Base-by-base conservation (phyloP, 2,888 invertebrate genomes). In the Drosophila meridiana region DNA sequence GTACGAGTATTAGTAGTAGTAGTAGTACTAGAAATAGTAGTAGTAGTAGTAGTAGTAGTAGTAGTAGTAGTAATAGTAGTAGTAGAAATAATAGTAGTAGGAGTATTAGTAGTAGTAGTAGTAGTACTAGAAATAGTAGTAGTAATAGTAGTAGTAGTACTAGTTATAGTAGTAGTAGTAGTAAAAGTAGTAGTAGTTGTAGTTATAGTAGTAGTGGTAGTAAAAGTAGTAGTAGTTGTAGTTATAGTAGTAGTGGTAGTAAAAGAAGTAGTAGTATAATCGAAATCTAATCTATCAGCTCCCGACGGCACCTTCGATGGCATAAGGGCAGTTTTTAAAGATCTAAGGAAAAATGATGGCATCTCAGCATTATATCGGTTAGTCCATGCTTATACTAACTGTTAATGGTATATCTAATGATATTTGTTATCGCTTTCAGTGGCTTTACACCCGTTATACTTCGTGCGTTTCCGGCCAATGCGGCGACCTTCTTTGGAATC, bases 381-480 rank as follows among this genome's bases (percentile, higher is more conserved):
- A 14, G 64, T 50, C 26, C 3, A 0, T 2, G 9, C 9, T 38
- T 3, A 0, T 38, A 7, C 9, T 13, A 6, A 6, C 5, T 13
- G 6, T 36, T 28, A 42, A 6, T 30, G 13, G 8, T 3, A 14
- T 13, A 14, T 13, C 38, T 30, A 38, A 5, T 4, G 0, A n/a
- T 5, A 20, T 34, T 42, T 53, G 0, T 30, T 48, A 30, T 38
- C 26, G 3, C 32, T 59, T 69, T 26, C 20, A 81, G 82, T 93
- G 99, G 99, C 67, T 96, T 98, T 30, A 95, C 96, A 48, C 99
- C 99, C 3, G 99, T 99, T 0, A 97, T 99, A 96, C 94, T 99
- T 2, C 94, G 99, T 92, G 99, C 99, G 20, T 99, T 99, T 94
- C 99, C 99, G 30, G 99, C 99, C 0, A 99, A 99, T 94, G 99